Evolutionary conservation across 1,140 invertebrate species (phyloP).

Genomic region (Neuroterus valhalla): DNA sequence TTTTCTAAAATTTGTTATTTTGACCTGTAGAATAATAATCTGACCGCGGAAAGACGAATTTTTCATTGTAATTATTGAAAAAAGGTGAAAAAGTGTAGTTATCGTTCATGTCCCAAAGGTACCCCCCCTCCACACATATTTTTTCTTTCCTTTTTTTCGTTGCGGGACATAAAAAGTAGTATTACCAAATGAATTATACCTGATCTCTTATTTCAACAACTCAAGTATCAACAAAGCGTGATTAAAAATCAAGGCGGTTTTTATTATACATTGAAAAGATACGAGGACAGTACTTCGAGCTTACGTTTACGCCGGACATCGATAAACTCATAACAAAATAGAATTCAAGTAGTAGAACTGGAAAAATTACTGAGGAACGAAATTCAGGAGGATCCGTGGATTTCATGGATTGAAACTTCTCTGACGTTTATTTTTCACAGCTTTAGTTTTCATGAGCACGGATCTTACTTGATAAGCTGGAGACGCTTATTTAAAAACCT

Average conservation of each 20-base stretch:
- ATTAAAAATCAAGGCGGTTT: neutral
- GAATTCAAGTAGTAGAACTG: conserved; percentile 35
- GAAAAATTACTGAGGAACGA: conserved; percentile 17
- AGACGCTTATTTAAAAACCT: conserved; percentile 96
- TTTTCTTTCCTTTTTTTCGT: too few species aligned
- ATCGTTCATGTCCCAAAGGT: too few species aligned
- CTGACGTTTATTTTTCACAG: conserved; percentile 41
- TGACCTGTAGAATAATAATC: too few species aligned
- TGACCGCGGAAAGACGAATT: too few species aligned
- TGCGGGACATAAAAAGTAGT: too few species aligned
- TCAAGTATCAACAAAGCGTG: neutral
- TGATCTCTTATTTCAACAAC: conserved; percentile 14
- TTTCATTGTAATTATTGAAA: too few species aligned
- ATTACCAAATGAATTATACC: conserved; percentile 41
- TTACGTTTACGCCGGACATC: conserved; percentile 2
- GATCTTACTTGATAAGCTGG: conserved; percentile 51
- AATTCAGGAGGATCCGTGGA: conserved; percentile 5
- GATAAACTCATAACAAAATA: conserved; percentile 22
- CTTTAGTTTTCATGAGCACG: conserved; percentile 50
- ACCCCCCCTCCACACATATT: too few species aligned
- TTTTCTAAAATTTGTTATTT: too few species aligned
- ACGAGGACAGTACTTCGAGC: conserved; percentile 21
- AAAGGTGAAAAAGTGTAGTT: too few species aligned
- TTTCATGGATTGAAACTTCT: neutral
- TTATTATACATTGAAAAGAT: conserved; percentile 17